phyloP scores from a whole-genome alignment of 2,797 vertebrate species.

The Synaphobranchus kaupii region DNA sequence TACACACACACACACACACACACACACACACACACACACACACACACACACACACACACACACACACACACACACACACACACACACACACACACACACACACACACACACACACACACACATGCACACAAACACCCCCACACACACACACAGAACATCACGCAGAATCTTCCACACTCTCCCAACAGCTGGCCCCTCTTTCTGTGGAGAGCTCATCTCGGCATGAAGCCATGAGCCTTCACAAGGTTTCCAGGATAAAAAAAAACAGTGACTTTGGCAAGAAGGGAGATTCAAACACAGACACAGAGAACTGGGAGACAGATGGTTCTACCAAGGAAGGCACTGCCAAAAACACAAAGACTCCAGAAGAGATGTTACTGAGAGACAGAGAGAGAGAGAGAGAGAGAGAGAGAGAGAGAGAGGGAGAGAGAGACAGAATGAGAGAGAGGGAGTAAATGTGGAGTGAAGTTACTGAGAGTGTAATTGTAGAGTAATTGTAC shows the following conservation, averaged over 20 bases:
- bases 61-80: constrained; percentile 28
- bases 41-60: background rate
- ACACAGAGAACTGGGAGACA: constrained; percentile 95
- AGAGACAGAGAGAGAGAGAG: background rate
- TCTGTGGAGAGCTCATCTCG: constrained; percentile 77
- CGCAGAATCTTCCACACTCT: constrained; percentile 58
- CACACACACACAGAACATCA: constrained; percentile 49
- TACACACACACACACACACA: constrained; percentile 31
- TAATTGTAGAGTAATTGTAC: constrained; percentile 53
- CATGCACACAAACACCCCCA: constrained; percentile 21
- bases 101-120: constrained; percentile 27
- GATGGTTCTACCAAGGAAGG: constrained; percentile 93
- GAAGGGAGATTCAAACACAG: constrained; percentile 81
- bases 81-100: constrained; percentile 33
- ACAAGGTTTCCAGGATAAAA: constrained; percentile 87
- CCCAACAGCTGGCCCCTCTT: constrained; percentile 80
- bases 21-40: constrained; percentile 19
- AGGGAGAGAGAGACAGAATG: no score
- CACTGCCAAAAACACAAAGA: constrained; percentile 91
- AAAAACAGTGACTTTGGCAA: constrained; percentile 93
- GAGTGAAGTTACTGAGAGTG: constrained; percentile 63
- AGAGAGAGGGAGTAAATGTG: background rate
- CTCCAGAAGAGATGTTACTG: constrained; percentile 71
- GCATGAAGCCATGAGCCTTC: constrained; percentile 90
- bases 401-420: background rate